Conservation (phyloP, 1,140 invertebrate species). For the Diabrotica virgifera region DNA sequence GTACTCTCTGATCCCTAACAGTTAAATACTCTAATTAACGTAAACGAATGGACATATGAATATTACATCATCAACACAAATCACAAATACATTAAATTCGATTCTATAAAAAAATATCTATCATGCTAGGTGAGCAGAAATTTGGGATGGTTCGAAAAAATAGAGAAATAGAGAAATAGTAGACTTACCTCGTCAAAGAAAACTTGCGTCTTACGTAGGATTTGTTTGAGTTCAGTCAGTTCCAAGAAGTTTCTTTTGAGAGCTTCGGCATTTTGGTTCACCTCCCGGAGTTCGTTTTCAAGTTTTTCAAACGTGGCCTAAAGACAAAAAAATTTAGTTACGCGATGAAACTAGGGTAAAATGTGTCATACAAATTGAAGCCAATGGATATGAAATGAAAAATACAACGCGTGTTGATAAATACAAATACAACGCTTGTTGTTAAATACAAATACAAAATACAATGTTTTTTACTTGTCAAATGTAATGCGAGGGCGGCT, state of each 20-base stretch:
- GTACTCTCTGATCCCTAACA: too few relatives aligned
- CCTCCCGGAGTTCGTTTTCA: conserved; percentile 93
- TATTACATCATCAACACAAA: too few relatives aligned
- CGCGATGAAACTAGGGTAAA: not conserved
- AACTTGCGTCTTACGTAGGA: conserved; percentile 92
- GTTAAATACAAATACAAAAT: too few relatives aligned
- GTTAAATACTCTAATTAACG: too few relatives aligned
- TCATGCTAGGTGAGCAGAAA: conserved; percentile 43
- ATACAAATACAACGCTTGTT: too few relatives aligned
- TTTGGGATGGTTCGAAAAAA: conserved; percentile 19
- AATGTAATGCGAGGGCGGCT: too few relatives aligned
- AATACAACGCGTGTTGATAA: too few relatives aligned
- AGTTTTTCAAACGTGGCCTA: conserved; percentile 94
- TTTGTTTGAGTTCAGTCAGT: conserved; percentile 93
- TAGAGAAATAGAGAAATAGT: conserved; percentile 11
- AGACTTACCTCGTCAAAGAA: conserved; percentile 95
- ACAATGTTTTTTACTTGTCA: too few relatives aligned
- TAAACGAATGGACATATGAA: too few relatives aligned
- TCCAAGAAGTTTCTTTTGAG: conserved; percentile 95
- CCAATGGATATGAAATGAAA: too few relatives aligned
- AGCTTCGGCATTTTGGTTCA: conserved; percentile 96
- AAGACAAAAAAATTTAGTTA: conserved; percentile 31
- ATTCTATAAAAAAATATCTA: not conserved
- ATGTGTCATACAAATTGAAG: too few relatives aligned
- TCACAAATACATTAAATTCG: too few relatives aligned